These are phyloP conservation scores for Ammodytes dubius DNA, from an alignment of 2,113 vertebrate genomes.

Conservation along the genomic window DNA sequence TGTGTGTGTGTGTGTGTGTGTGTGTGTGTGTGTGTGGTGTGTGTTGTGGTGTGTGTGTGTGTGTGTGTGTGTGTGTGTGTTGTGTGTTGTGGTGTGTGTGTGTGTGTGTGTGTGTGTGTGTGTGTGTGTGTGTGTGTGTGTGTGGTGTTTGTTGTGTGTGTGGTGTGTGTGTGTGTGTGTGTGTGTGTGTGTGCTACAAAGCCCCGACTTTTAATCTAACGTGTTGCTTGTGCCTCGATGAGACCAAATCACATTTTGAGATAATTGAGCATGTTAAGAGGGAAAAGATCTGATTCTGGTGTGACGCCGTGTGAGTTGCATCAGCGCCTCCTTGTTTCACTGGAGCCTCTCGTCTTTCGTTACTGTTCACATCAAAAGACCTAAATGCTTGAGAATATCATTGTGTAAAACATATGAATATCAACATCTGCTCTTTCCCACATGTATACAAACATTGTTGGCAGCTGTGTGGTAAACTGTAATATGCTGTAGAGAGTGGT, in stretches of 20 bases:
- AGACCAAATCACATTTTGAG: conserved; percentile 56
- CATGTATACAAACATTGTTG: neutral
- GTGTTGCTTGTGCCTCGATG: conserved; percentile 54
- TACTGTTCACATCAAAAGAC: conserved; percentile 40
- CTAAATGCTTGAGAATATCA: neutral
- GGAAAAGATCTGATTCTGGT: conserved; percentile 46
- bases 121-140: neutral
- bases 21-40: neutral
- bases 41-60: neutral
- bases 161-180: neutral
- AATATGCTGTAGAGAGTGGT: neutral
- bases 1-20: neutral
- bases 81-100: too few relatives aligned
- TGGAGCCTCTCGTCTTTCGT: conserved; percentile 46
- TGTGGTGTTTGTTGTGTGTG: neutral
- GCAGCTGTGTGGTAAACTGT: neutral
- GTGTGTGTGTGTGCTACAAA: conserved; percentile 32
- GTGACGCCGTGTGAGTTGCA: conserved; percentile 26
- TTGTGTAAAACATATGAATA: conserved; percentile 31
- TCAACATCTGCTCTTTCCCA: conserved; percentile 34
- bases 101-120: conserved; percentile 10
- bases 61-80: too few relatives aligned
- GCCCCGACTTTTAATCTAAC: conserved; percentile 63
- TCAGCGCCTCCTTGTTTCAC: conserved; percentile 39
- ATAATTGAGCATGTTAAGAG: conserved; percentile 66